These are phyloP conservation scores for Synanthedon vespiformis DNA, from an alignment of 2,888 invertebrate species.

Conservation along the genomic window DNA sequence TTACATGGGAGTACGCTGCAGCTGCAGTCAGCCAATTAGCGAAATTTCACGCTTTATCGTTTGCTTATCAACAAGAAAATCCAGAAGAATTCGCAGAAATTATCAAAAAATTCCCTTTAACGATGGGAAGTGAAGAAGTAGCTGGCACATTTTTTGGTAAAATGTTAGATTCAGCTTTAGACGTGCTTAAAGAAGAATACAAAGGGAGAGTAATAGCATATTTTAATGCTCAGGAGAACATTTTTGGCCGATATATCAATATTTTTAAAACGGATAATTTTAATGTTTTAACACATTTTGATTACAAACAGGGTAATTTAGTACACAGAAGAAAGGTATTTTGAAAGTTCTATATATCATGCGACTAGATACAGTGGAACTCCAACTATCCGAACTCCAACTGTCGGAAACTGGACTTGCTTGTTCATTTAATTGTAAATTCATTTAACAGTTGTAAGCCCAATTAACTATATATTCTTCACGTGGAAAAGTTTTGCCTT, in stretches of 20 bases:
- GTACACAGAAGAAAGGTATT: conserved; percentile 6
- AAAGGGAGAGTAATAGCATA: too few species aligned
- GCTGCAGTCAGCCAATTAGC: conserved; percentile 20
- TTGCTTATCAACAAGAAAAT: conserved; percentile 21
- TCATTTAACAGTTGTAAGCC: too few species aligned
- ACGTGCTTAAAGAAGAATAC: background rate
- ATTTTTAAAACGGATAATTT: background rate
- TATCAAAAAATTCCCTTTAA: background rate
- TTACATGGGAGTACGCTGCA: conserved; percentile 24
- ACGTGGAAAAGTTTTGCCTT: too few species aligned
- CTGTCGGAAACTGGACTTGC: too few species aligned
- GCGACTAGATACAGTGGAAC: too few species aligned
- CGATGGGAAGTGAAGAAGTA: background rate
- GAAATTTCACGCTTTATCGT: conserved; percentile 32
- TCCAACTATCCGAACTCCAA: too few species aligned
- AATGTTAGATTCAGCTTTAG: background rate
- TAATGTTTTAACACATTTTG: conserved; percentile 13
- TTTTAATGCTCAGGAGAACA: background rate
- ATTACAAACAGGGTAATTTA: conserved; percentile 17
- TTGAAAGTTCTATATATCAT: too few species aligned
- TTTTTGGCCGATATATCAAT: too few species aligned
- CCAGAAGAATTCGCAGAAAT: conserved; percentile 18
- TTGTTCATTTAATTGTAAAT: too few species aligned
- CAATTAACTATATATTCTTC: too few species aligned
- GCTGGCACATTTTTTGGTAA: background rate